These are phyloP conservation scores for Rhabditoides inermis DNA, from an alignment of 2,888 invertebrate species.

Conservation along the genomic window DNA sequence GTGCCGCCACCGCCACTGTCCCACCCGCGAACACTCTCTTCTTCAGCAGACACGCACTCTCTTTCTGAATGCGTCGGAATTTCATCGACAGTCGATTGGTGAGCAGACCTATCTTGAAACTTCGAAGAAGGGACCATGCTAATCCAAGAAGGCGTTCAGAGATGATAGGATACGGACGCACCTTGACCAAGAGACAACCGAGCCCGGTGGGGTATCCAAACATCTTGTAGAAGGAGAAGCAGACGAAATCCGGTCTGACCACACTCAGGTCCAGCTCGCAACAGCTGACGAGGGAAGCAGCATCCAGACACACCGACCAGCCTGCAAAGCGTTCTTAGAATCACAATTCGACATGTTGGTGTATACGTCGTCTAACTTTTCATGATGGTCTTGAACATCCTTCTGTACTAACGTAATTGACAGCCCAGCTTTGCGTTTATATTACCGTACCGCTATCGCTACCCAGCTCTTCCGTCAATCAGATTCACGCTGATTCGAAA, in stretches of 20 bases:
- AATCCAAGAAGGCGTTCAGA: too few species aligned
- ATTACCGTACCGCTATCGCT: too few species aligned
- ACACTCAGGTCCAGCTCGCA: conserved; percentile 68
- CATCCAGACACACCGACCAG: conserved; percentile 69
- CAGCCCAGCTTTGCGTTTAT: too few species aligned
- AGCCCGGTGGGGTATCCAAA: conserved; percentile 87
- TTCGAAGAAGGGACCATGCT: too few species aligned
- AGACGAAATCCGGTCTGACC: conserved; percentile 76
- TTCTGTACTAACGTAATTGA: background rate
- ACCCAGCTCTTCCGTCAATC: too few species aligned
- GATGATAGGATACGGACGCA: too few species aligned
- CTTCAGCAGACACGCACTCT: conserved; percentile 62
- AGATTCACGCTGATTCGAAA: too few species aligned
- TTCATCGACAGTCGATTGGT: too few species aligned
- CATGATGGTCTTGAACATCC: background rate
- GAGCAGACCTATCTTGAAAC: too few species aligned
- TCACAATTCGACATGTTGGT: too few species aligned
- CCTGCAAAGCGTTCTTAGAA: conserved; percentile 13
- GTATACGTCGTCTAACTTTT: too few species aligned
- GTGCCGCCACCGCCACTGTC: conserved; percentile 76
- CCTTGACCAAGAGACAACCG: background rate
- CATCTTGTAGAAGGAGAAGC: conserved; percentile 84
- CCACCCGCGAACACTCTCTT: conserved; percentile 84
- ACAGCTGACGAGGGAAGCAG: conserved; percentile 73
- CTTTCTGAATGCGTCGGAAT: too few species aligned